Evolutionary conservation across 2,888 invertebrate species (phyloP), one percentile per base, ranked within the genome.

Genomic region (Acanthococcus lagerstroemiae): DNA sequence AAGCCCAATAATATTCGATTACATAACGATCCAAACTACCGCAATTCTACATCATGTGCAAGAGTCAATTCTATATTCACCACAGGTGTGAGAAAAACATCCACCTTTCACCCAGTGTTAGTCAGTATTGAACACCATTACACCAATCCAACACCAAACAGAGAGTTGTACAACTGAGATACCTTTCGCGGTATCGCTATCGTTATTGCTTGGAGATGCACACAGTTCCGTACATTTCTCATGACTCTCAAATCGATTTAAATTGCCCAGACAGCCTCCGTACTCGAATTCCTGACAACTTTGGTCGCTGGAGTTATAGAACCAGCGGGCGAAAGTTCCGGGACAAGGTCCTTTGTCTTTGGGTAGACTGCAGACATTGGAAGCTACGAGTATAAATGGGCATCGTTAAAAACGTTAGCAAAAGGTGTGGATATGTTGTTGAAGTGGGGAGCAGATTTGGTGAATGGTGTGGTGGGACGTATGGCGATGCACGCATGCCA

Each of bases 231-330:
- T n/a, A 63, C 94, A 95, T 48, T 89, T 86, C 55, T 83, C 81
- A 71, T 90, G 85, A 0, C 87, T 84, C 19, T 80, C 80, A 79
- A 90, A 94, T 72, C 90, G 85, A 76, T 95, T 94, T 72, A 80
- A 78, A 76, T 92, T 95, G 68, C 87, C 89, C 74, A 87, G 87
- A 77, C 93, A 94, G 44, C 93, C 93, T 58, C 93, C 92, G 78
- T 89, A 93, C 7, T 76, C 76, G 78, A 92, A 93, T 73, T 82
- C 80, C 70, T 83, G 81, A 74, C 93, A 94, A 46, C 78, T 75
- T 46, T 82, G 81, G 0, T 78, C 76, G 25, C 82, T 81, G 67
- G 82, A 80, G 73, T 87, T 84, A 76, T 80, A 92, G 76, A 82
- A 84, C 87, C 88, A 93, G 67, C 87, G 83, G 17, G 81, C 79